phyloP scores from a whole-genome alignment of 2,797 vertebrate species.

The Pyrocephalus nanus region DNA sequence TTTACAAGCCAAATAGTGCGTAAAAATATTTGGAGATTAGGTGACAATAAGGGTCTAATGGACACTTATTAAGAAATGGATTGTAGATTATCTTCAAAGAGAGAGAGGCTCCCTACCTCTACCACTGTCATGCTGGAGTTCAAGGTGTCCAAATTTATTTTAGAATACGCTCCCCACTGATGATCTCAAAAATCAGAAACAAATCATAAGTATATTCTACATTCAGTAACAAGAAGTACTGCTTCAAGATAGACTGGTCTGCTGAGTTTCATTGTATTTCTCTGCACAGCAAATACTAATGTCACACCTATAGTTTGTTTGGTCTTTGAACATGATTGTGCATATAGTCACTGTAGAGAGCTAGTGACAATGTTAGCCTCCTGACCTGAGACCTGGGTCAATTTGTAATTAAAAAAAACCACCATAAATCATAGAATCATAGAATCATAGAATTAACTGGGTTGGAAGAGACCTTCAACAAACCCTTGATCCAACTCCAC shows the following conservation, averaged over 20 bases:
- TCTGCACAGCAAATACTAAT: neutral
- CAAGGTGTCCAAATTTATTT: neutral
- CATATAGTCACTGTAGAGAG: neutral
- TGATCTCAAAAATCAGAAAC: neutral
- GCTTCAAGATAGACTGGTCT: neutral
- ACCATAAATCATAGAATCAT: too few relatives aligned
- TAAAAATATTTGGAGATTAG: neutral
- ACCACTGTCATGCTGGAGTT: neutral
- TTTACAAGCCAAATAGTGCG: neutral
- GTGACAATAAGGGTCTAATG: neutral
- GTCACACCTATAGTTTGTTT: neutral
- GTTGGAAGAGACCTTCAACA: too few relatives aligned
- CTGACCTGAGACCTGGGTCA: neutral
- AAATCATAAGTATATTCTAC: neutral
- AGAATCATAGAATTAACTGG: too few relatives aligned
- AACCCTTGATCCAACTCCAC: too few relatives aligned
- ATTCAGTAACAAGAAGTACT: neutral
- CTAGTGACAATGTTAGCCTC: neutral
- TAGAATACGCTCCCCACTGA: neutral
- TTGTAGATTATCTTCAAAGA: neutral
- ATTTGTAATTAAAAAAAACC: neutral
- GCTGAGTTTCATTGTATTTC: neutral
- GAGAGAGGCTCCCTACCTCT: neutral
- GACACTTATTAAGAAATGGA: neutral
- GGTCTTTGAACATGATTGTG: neutral